phyloP scores from a whole-genome alignment of 2,113 vertebrate genomes.

The Centropristis striata region DNA sequence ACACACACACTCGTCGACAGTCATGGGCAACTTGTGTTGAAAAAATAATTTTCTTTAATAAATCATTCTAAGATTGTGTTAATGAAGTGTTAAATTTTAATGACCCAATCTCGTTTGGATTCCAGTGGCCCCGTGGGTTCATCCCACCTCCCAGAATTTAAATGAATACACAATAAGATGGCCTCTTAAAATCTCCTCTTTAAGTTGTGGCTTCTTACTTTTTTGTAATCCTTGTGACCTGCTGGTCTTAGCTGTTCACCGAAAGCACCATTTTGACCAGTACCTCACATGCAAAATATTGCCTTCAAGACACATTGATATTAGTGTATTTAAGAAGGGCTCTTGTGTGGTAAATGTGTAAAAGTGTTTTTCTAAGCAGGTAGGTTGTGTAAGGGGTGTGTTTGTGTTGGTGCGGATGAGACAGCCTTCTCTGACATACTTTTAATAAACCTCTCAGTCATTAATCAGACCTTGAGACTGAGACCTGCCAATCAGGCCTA shows the following conservation, averaged over 20 bases:
- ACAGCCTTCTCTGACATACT: constrained; percentile 29
- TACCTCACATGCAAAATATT: constrained; percentile 37
- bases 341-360: constrained; percentile 16
- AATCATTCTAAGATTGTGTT: constrained; percentile 61
- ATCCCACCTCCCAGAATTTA: constrained; percentile 42
- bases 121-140: constrained; percentile 42
- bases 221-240: constrained; percentile 22
- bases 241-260: constrained; percentile 20
- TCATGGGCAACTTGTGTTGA: constrained; percentile 34
- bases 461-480: constrained; percentile 70
- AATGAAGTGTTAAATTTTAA: constrained; percentile 73
- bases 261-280: constrained; percentile 16
- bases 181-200: constrained; percentile 25
- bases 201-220: constrained; percentile 4
- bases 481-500: constrained; percentile 56
- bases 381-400: not conserved
- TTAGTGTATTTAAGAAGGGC: not conserved
- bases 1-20: constrained; percentile 12
- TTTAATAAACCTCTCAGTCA: constrained; percentile 63
- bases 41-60: constrained; percentile 66
- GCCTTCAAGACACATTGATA: constrained; percentile 18
- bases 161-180: constrained; percentile 56
- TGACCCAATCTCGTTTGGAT: constrained; percentile 63
- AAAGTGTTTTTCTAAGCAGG: not conserved
- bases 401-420: not conserved